Conservation (phyloP, 2,113 vertebrate species). For the Protobothrops flavoviridis region DNA sequence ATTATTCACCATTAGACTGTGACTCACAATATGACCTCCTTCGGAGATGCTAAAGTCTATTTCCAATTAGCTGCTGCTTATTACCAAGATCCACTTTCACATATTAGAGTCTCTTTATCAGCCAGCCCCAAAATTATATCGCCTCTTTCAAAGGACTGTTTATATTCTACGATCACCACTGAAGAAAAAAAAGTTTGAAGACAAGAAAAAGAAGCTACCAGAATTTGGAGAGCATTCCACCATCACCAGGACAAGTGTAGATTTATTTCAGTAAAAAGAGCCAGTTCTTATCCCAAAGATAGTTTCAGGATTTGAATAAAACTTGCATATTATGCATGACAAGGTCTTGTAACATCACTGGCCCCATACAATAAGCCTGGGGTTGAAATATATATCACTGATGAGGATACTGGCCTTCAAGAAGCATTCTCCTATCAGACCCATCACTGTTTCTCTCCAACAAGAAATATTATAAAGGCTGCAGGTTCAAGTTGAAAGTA, state of each 20-base stretch:
- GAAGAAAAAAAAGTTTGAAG: conserved; percentile 23
- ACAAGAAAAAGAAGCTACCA: conserved; percentile 23
- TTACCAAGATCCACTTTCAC: conserved; percentile 34
- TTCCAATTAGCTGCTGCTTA: conserved; percentile 66
- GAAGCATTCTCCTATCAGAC: background rate
- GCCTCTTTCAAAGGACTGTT: conserved; percentile 31
- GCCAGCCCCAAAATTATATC: conserved; percentile 26
- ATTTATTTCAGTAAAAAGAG: background rate
- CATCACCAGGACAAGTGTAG: background rate
- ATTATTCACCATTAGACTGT: conserved; percentile 66
- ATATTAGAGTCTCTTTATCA: conserved; percentile 44
- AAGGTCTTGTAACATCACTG: background rate
- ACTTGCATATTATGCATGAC: background rate
- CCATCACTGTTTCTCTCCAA: background rate
- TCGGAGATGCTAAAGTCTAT: conserved; percentile 56
- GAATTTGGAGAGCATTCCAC: conserved; percentile 15
- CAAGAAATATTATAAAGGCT: background rate
- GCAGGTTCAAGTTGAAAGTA: background rate
- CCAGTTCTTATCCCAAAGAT: background rate
- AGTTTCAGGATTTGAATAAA: background rate
- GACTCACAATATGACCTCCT: conserved; percentile 64
- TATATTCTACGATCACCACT: conserved; percentile 29
- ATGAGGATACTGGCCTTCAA: background rate
- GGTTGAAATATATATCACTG: background rate
- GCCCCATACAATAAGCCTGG: background rate